Percentiles rank a stretch among this genome's conserved stretches.
phyloP scores from a whole-genome alignment of 2,113 vertebrate genomes.

The Callopanchax toddi region DNA sequence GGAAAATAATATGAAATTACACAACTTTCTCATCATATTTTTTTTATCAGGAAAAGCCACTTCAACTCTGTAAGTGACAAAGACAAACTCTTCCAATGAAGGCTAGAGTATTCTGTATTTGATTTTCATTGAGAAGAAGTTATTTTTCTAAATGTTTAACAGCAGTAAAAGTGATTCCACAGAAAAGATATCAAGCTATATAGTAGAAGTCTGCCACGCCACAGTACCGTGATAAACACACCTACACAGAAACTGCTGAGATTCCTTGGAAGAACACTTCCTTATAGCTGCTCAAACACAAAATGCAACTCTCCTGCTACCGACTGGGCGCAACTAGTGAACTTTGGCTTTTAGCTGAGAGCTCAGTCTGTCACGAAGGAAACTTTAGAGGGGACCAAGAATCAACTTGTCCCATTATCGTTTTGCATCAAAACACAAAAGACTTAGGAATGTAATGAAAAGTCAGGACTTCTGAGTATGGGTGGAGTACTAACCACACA shows the following conservation, averaged over 20 bases:
- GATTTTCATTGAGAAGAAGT: no score
- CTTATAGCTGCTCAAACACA: background rate
- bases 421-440: background rate
- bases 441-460: background rate
- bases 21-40: no score
- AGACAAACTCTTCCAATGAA: no score
- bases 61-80: no score
- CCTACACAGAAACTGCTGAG: background rate
- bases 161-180: no score
- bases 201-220: no score
- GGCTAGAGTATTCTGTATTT: no score
- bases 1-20: no score
- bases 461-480: no score
- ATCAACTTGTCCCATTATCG: background rate
- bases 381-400: background rate
- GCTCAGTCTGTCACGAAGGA: conserved; percentile 1
- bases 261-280: conserved; percentile 23
- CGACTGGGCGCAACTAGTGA: background rate
- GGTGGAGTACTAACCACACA: background rate
- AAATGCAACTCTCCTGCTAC: background rate
- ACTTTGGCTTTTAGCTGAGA: conserved; percentile 14
- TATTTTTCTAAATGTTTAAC: no score
- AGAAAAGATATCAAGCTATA: no score
- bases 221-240: background rate
- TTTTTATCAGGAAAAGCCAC: no score